Conservation (phyloP, 2,113 vertebrate genomes). For the Coregonus clupeaformis region DNA sequence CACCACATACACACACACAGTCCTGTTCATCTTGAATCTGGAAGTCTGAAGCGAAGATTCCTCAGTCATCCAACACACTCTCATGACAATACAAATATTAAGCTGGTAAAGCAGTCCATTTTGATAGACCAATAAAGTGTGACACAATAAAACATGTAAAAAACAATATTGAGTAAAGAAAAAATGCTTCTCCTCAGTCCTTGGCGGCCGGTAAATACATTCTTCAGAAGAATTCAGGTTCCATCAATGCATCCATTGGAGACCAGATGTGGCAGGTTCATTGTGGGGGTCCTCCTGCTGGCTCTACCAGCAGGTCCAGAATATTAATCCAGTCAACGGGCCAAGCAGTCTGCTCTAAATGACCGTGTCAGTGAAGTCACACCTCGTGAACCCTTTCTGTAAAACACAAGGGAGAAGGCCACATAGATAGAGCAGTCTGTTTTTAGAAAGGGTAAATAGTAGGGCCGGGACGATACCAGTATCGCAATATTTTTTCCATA, state of each 20-base stretch:
- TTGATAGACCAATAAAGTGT: neutral
- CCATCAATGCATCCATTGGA: neutral
- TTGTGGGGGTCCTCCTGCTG: neutral
- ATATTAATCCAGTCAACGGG: neutral
- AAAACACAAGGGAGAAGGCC: conserved; percentile 26
- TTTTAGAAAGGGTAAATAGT: neutral
- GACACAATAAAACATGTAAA: neutral
- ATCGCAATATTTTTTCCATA: too few relatives aligned
- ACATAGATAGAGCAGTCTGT: neutral
- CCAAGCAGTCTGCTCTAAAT: conserved; percentile 36
- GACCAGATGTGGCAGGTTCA: neutral
- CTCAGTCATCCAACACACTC: neutral
- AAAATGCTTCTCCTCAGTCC: neutral
- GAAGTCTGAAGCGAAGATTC: neutral
- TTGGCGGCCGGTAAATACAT: neutral
- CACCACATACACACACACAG: too few relatives aligned
- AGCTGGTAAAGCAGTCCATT: neutral
- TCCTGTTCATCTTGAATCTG: too few relatives aligned
- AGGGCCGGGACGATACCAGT: too few relatives aligned
- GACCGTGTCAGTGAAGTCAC: conserved; percentile 64
- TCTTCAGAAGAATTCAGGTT: neutral
- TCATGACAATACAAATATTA: neutral
- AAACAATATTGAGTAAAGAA: neutral
- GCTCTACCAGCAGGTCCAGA: neutral
- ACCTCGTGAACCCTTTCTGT: conserved; percentile 74